phyloP scores from a whole-genome alignment of 2,113 vertebrate genomes.

The Narcine bancroftii region DNA sequence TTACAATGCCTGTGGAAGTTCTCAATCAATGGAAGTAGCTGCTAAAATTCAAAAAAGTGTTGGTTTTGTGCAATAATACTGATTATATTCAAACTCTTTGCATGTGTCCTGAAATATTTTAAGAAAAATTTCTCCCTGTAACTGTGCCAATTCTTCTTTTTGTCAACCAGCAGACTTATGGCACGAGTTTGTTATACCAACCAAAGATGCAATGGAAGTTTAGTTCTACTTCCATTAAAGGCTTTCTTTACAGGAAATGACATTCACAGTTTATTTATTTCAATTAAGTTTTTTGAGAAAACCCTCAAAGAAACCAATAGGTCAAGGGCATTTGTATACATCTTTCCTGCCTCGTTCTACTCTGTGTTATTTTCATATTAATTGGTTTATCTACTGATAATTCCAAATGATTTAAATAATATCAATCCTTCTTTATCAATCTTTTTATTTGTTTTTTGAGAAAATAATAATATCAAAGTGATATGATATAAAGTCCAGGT shows the following conservation, averaged over 20 bases:
- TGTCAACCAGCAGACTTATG: not conserved
- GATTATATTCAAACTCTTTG: not conserved
- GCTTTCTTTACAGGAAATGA: not conserved
- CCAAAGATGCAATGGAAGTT: not conserved
- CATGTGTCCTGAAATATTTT: not conserved
- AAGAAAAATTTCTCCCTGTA: not conserved
- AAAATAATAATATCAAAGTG: too few species aligned
- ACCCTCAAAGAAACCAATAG: not conserved
- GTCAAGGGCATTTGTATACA: not conserved
- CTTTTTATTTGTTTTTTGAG: too few species aligned
- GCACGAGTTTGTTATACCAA: not conserved
- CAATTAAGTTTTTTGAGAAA: not conserved
- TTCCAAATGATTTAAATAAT: not conserved
- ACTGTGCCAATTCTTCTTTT: not conserved
- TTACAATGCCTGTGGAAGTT: not conserved
- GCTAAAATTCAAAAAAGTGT: not conserved
- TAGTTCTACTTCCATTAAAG: not conserved
- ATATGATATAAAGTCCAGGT: too few species aligned
- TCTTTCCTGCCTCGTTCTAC: not conserved
- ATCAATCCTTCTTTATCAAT: too few species aligned
- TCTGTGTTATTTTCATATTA: not conserved
- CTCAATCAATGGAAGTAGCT: not conserved
- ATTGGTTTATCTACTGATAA: not conserved
- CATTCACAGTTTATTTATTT: slow-evolving; percentile 23
- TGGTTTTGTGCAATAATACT: not conserved